Percentiles rank a stretch among this genome's conserved stretches.
phyloP scores from a whole-genome alignment of 2,888 invertebrate genomes.

The Bruchidius siliquastri region DNA sequence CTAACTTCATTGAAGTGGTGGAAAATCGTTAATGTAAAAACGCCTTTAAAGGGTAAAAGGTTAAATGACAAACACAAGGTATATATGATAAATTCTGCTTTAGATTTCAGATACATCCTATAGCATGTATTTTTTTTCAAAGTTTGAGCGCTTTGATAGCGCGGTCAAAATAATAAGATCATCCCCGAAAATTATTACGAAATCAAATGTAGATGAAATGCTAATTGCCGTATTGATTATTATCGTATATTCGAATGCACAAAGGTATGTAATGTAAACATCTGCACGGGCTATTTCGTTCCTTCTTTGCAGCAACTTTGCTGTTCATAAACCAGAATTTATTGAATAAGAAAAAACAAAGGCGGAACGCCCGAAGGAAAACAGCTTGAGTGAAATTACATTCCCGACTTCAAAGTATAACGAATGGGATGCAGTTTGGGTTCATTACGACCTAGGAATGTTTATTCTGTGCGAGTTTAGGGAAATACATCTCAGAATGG shows the following conservation, averaged over 20 bases:
- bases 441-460: background rate
- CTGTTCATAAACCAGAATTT: background rate
- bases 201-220: too few relatives aligned
- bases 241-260: background rate
- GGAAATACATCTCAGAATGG: background rate
- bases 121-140: too few relatives aligned
- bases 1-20: too few relatives aligned
- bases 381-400: background rate
- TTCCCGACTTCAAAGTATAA: background rate
- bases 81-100: too few relatives aligned
- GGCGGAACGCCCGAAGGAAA: background rate
- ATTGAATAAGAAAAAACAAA: background rate
- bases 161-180: too few relatives aligned
- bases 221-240: too few relatives aligned
- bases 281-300: background rate
- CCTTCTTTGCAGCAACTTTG: background rate
- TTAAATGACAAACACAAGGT: too few relatives aligned
- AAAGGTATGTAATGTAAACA: background rate
- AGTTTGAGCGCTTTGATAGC: too few relatives aligned
- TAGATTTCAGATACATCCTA: too few relatives aligned
- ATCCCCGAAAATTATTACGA: too few relatives aligned
- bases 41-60: too few relatives aligned
- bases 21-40: too few relatives aligned
- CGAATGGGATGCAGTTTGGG: background rate
- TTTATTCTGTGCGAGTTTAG: background rate